These are phyloP conservation scores for Coelopa frigida DNA, from an alignment of 1,140 invertebrate species.

Conservation along the genomic window DNA sequence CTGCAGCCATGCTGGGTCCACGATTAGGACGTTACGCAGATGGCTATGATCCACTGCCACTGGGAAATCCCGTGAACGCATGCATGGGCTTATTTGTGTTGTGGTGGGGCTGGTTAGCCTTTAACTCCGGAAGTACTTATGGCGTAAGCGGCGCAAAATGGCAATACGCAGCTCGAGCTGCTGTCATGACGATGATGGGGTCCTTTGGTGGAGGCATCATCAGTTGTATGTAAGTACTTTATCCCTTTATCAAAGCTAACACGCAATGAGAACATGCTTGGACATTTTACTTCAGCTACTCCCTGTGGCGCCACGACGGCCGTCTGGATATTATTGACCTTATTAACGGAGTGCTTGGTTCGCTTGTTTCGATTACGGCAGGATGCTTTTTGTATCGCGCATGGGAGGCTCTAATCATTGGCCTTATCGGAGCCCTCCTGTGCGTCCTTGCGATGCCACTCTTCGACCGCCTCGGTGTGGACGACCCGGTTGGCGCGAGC, in stretches of 20 bases:
- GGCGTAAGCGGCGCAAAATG: constrained; percentile 60
- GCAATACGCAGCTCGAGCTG: constrained; percentile 78
- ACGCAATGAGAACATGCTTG: no score
- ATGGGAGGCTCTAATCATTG: constrained; percentile 80
- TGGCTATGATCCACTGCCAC: constrained; percentile 63
- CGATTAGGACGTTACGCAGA: constrained; percentile 77
- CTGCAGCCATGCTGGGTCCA: constrained; percentile 83
- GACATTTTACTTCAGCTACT: constrained; percentile 46
- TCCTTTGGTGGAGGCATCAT: constrained; percentile 81
- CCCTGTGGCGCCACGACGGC: constrained; percentile 60
- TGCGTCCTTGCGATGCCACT: constrained; percentile 63
- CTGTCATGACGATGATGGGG: constrained; percentile 81
- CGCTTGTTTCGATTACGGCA: constrained; percentile 83
- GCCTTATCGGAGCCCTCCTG: constrained; percentile 67
- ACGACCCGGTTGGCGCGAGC: constrained; percentile 87
- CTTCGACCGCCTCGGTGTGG: constrained; percentile 68
- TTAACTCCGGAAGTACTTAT: constrained; percentile 86
- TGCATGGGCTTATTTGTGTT: constrained; percentile 87
- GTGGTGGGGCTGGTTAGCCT: constrained; percentile 92
- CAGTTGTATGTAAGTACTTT: constrained; percentile 52
- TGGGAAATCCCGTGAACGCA: constrained; percentile 85
- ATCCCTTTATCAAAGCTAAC: background rate
- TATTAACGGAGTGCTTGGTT: constrained; percentile 82
- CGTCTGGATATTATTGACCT: constrained; percentile 74
- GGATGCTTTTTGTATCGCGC: constrained; percentile 81